Conservation (phyloP, 2,113 vertebrate genomes). For the Chloroceryle aenea region DNA sequence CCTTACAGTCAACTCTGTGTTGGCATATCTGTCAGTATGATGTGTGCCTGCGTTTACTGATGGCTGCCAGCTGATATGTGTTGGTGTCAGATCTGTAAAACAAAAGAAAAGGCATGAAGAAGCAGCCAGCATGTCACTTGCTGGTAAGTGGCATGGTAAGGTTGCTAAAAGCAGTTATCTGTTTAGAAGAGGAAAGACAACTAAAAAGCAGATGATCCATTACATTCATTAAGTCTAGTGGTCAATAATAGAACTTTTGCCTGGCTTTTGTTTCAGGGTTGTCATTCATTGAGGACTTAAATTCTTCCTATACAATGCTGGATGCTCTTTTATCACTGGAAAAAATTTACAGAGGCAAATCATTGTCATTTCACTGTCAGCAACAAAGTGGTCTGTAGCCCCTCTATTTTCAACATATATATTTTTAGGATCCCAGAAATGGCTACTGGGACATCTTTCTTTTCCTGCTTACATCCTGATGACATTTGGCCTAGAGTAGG, state of each 20-base stretch:
- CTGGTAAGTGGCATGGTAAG: not conserved
- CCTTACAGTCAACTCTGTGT: conserved; percentile 63
- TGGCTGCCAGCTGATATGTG: conserved; percentile 72
- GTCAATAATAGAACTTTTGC: not conserved
- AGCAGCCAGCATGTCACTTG: not conserved
- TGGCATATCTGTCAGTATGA: conserved; percentile 69
- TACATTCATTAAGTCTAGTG: not conserved
- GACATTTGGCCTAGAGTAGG: not conserved
- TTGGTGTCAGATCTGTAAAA: conserved; percentile 57
- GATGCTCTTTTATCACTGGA: not conserved
- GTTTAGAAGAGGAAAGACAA: not conserved
- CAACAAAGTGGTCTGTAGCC: not conserved
- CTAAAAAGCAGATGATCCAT: not conserved
- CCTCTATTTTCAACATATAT: not conserved
- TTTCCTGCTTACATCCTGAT: not conserved
- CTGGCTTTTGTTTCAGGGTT: not conserved
- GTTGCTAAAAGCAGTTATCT: not conserved
- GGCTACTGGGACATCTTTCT: not conserved
- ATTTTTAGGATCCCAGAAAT: not conserved
- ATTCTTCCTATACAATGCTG: not conserved
- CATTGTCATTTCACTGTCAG: not conserved
- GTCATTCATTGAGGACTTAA: not conserved
- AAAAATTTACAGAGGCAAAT: not conserved
- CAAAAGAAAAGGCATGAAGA: not conserved
- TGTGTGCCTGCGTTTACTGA: conserved; percentile 60